phyloP scores from a whole-genome alignment of 2,888 invertebrate species.

The Agonum fuliginosum region DNA sequence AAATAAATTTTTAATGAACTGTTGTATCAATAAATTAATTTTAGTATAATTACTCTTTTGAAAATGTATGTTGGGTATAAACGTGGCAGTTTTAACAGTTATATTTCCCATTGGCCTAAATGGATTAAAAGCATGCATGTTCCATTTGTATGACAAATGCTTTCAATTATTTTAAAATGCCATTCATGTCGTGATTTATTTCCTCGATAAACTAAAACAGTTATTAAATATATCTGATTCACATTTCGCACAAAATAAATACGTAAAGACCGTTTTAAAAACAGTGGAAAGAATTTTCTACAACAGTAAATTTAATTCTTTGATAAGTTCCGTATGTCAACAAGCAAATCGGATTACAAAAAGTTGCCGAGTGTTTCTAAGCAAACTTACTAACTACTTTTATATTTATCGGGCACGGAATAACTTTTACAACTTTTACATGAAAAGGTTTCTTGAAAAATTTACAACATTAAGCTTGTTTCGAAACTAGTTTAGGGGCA shows the following conservation, averaged over 20 bases:
- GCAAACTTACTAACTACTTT: slow-evolving; percentile 30
- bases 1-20: too few relatives aligned
- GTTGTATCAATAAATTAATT: too few relatives aligned
- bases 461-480: slow-evolving; percentile 29
- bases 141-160: slow-evolving; percentile 10
- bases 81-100: too few relatives aligned
- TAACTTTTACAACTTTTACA: slow-evolving; percentile 34
- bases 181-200: slow-evolving; percentile 15
- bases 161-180: slow-evolving; percentile 37
- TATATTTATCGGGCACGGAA: slow-evolving; percentile 32
- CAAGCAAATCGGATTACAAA: slow-evolving; percentile 38
- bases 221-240: slow-evolving; percentile 1
- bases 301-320: not conserved
- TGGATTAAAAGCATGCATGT: too few relatives aligned
- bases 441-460: slow-evolving; percentile 17
- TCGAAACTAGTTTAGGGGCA: slow-evolving; percentile 9
- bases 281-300: not conserved
- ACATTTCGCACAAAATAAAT: slow-evolving; percentile 3
- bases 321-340: slow-evolving; percentile 16
- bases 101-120: too few relatives aligned
- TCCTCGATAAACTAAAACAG: slow-evolving; percentile 2
- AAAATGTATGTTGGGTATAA: too few relatives aligned
- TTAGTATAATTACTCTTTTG: too few relatives aligned
- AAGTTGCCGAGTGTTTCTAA: slow-evolving; percentile 23
- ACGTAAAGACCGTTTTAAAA: not conserved